Evolutionary conservation across 2,113 vertebrate genomes (phyloP), one percentile per base, ranked within the genome.

Genomic region (Ochotona curzoniae): DNA sequence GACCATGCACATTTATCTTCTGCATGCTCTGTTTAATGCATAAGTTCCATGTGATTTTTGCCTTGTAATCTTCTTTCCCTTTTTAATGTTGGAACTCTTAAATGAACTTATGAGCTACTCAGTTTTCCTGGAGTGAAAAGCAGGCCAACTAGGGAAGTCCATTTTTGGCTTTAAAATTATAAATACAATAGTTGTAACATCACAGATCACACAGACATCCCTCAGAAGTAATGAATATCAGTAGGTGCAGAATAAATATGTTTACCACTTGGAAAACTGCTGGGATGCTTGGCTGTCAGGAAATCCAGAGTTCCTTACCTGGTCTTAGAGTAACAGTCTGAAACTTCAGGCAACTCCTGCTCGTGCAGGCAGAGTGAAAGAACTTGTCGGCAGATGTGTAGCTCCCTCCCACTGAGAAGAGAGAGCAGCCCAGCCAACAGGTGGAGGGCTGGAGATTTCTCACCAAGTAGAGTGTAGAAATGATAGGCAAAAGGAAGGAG

Each of bases 81-180:
- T 30, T 79, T 30, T 84, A 13, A 4, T 89, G 66, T 54, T 47
- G 32, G 79, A 92, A 87, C 30, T 71, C 35, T 35, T 70, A 76
- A 79, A 63, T 84, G 51, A 78, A 75, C 90, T 82, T 78, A 2
- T 87, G 30, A 70, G 51, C 67, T 89, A 25, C 20, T 83, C 44
- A 91, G 63, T 80, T 90, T 84, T 49, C 35, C 49, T 89, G 35
- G 32, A 70, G 30, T 92, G 74, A 90, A 28, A 61, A 86, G n/a
- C 25, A 82, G n/a, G 32, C 44, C 70, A n/a, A 91, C 20, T 64
- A 49, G 49, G 76, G 51, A 28, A 78, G 28, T 83, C 57, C 75
- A 6, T 60, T 51, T n/a, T 87, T 93, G 66, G 8, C 61, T 92
- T 78, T 76, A 69, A 93, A 90, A 79, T 87, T n/a, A 21, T 71